Conservation (phyloP, 2,113 vertebrate genomes). For the Hemibagrus wyckioides region DNA sequence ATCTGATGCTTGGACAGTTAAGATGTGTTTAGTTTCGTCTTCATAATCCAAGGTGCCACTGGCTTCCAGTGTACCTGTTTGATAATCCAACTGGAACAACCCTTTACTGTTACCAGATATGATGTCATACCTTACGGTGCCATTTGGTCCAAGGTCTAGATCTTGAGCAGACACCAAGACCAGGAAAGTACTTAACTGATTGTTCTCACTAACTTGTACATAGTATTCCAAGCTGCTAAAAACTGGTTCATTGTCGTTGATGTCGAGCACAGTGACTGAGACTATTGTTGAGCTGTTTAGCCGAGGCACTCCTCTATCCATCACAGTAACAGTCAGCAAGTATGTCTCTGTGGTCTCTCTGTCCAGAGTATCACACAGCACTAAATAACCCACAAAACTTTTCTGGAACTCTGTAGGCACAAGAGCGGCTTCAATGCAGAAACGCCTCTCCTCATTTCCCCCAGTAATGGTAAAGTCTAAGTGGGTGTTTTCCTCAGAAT, state of each 20-base stretch:
- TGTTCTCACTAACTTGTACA: slow-evolving; percentile 78
- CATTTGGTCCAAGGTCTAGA: slow-evolving; percentile 76
- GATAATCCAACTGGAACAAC: slow-evolving; percentile 75
- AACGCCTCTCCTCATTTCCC: slow-evolving; percentile 79
- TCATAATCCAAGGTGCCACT: slow-evolving; percentile 84
- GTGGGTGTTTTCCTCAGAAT: slow-evolving; percentile 72
- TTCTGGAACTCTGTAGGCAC: slow-evolving; percentile 63
- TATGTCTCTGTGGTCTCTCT: slow-evolving; percentile 77
- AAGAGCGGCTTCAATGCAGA: slow-evolving; percentile 75
- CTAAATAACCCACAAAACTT: slow-evolving; percentile 72
- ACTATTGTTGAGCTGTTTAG: slow-evolving; percentile 78
- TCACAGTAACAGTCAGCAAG: slow-evolving; percentile 77
- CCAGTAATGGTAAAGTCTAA: slow-evolving; percentile 78
- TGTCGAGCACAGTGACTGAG: slow-evolving; percentile 81
- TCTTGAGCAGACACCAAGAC: slow-evolving; percentile 79
- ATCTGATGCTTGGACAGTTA: slow-evolving; percentile 83
- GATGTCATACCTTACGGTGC: slow-evolving; percentile 77
- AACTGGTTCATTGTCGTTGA: slow-evolving; percentile 84
- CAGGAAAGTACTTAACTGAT: slow-evolving; percentile 73
- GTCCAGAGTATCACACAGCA: slow-evolving; percentile 79
- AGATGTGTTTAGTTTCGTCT: slow-evolving; percentile 73
- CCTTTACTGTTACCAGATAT: slow-evolving; percentile 82
- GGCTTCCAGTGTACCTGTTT: slow-evolving; percentile 79
- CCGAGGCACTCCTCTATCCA: slow-evolving; percentile 75
- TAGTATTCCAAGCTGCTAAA: slow-evolving; percentile 79